Conservation (phyloP, 1,140 invertebrate species). For the Anastrepha obliqua region DNA sequence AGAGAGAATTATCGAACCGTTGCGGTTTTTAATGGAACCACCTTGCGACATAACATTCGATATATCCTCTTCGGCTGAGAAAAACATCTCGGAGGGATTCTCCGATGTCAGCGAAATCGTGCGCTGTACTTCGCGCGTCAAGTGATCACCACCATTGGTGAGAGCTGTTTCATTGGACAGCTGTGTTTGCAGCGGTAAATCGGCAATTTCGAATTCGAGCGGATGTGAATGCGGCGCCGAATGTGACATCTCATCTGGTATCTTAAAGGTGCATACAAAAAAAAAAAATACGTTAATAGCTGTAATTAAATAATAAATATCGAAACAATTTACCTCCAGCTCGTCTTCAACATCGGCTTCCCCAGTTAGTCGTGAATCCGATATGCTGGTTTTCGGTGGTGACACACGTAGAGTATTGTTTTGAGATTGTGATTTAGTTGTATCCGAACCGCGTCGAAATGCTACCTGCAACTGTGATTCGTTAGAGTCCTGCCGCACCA, state of each 20-base stretch:
- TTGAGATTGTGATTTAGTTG: conserved; percentile 79
- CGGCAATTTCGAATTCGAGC: conserved; percentile 72
- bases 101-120: conserved; percentile 91
- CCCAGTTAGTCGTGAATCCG: conserved; percentile 87
- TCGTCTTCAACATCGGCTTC: conserved; percentile 74
- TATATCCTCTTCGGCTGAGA: conserved; percentile 91
- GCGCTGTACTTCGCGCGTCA: conserved; percentile 81
- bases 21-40: conserved; percentile 70
- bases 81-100: conserved; percentile 92
- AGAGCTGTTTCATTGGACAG: conserved; percentile 54
- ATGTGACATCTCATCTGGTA: conserved; percentile 76
- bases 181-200: conserved; percentile 64
- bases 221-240: conserved; percentile 74
- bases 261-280: conserved; percentile 59
- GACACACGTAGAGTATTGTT: conserved; percentile 69
- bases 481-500: conserved; percentile 64
- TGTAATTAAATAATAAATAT: not conserved
- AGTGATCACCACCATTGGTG: conserved; percentile 56
- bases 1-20: conserved; percentile 70
- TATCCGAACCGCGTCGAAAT: conserved; percentile 81
- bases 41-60: conserved; percentile 74
- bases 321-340: conserved; percentile 61
- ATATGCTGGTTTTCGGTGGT: conserved; percentile 81
- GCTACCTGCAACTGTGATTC: conserved; percentile 70
- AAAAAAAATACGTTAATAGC: not conserved